phyloP scores from a whole-genome alignment of 1,140 invertebrate species.

The Platyscapa corneri region DNA sequence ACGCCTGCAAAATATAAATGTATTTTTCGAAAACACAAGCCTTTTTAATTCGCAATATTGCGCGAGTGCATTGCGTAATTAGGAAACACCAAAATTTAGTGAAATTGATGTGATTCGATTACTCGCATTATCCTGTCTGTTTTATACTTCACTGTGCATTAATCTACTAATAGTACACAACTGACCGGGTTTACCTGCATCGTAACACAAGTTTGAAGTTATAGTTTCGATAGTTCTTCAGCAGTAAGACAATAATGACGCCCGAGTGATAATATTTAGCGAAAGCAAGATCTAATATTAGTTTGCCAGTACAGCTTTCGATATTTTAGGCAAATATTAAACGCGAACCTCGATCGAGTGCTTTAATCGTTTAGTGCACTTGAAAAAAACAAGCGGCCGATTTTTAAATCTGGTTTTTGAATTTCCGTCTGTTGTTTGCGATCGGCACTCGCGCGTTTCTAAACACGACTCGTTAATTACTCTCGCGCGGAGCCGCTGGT shows the following conservation, averaged over 20 bases:
- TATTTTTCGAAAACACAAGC: not conserved
- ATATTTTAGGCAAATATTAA: not conserved
- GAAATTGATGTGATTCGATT: not conserved
- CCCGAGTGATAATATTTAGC: not conserved
- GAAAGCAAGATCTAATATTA: not conserved
- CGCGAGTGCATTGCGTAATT: too few relatives aligned
- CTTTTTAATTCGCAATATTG: not conserved
- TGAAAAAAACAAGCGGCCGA: too few relatives aligned
- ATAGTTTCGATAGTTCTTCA: not conserved
- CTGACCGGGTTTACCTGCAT: not conserved
- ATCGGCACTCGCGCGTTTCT: not conserved
- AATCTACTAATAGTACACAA: not conserved
- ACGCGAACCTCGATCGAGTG: not conserved
- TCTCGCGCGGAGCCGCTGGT: not conserved
- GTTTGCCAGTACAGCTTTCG: not conserved
- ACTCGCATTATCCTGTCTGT: not conserved
- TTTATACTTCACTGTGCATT: not conserved
- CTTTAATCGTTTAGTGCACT: not conserved
- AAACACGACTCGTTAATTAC: not conserved
- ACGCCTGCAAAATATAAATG: not conserved
- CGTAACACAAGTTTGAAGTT: not conserved
- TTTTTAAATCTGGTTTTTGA: too few relatives aligned
- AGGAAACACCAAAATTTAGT: not conserved
- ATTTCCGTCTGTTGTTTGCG: not conserved
- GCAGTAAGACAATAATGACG: not conserved